These are phyloP conservation scores for Rhinella marina DNA, from an alignment of 2,797 vertebrate genomes.

Conservation along the genomic window DNA sequence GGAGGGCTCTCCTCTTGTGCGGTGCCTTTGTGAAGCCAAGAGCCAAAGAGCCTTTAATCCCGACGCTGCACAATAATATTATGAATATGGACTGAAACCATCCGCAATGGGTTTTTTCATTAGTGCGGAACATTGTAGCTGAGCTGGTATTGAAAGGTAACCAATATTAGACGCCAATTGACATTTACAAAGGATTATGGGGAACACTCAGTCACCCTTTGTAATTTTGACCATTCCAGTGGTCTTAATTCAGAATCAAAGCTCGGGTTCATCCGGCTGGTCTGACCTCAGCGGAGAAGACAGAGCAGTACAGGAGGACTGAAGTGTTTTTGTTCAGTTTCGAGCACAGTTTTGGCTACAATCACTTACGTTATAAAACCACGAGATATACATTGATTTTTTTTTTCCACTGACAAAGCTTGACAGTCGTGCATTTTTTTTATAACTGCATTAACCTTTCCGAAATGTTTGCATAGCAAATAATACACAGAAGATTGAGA, in stretches of 20 bases:
- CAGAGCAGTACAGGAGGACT: not conserved
- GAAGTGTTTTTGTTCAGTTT: not conserved
- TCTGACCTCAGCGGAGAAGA: slow-evolving; percentile 25
- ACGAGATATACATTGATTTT: slow-evolving; percentile 8
- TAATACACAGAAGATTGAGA: slow-evolving; percentile 49
- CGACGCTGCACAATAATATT: slow-evolving; percentile 79
- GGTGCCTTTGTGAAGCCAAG: slow-evolving; percentile 52
- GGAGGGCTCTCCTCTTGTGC: slow-evolving; percentile 54
- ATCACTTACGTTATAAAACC: slow-evolving; percentile 29
- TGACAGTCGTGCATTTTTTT: slow-evolving; percentile 14
- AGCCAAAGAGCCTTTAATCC: slow-evolving; percentile 72
- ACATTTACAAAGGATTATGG: slow-evolving; percentile 85
- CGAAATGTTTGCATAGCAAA: slow-evolving; percentile 20
- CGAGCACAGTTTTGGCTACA: slow-evolving; percentile 7
- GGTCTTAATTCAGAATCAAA: slow-evolving; percentile 85
- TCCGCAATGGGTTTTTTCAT: slow-evolving; percentile 74
- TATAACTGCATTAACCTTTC: slow-evolving; percentile 8
- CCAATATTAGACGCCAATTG: slow-evolving; percentile 80
- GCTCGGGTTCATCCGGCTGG: slow-evolving; percentile 73
- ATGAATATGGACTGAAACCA: slow-evolving; percentile 82
- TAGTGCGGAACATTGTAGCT: slow-evolving; percentile 75
- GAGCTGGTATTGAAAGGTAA: slow-evolving; percentile 80
- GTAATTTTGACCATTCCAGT: slow-evolving; percentile 81
- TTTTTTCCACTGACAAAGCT: not conserved
- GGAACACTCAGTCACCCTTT: slow-evolving; percentile 74